Conservation (phyloP, 2,113 vertebrate genomes). For the Antechinus stuartii region DNA sequence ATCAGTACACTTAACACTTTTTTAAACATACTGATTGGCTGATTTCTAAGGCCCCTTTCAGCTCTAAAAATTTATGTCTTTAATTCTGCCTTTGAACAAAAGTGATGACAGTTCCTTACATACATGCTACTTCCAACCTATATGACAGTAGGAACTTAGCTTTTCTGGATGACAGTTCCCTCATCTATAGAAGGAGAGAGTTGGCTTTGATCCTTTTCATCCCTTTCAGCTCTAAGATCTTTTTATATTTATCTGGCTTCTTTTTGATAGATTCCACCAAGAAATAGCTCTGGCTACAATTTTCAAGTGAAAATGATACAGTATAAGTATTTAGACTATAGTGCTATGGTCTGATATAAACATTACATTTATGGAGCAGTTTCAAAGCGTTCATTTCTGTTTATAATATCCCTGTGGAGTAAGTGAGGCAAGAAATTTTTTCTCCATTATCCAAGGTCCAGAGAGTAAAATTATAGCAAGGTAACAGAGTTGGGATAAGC, state of each 20-base stretch:
- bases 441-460: neutral
- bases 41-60: no score
- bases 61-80: no score
- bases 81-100: no score
- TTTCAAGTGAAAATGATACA: neutral
- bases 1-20: no score
- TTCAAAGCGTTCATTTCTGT: neutral
- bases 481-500: neutral
- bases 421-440: neutral
- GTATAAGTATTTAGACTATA: neutral
- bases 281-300: constrained; percentile 8
- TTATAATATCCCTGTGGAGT: neutral
- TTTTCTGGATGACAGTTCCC: no score
- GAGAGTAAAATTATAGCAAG: neutral
- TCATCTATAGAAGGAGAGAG: neutral
- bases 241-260: neutral
- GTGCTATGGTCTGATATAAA: neutral
- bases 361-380: neutral
- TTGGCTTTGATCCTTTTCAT: no score
- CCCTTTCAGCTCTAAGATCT: neutral
- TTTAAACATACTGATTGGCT: no score
- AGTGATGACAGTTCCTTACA: no score
- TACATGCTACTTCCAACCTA: no score
- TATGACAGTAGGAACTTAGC: no score
- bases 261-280: constrained; percentile 1